Evolutionary conservation across 1,140 invertebrate species (phyloP).

Genomic region (Zaprionus vittiger): DNA sequence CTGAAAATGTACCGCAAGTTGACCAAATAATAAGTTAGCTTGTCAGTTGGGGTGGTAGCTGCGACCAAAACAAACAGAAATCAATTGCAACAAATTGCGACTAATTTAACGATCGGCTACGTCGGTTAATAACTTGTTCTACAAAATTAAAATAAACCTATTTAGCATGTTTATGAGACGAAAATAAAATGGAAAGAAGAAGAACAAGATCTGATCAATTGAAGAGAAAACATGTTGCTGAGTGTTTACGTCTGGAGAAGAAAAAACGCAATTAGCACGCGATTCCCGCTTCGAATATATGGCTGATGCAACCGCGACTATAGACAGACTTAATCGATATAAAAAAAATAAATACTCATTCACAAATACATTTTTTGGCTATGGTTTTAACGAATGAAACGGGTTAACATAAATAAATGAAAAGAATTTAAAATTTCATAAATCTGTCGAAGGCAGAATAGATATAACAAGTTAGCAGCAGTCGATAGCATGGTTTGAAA

Average conservation of each 20-base stretch:
- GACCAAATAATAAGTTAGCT: conserved; percentile 59
- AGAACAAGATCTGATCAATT: conserved; percentile 40
- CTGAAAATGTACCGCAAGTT: conserved; percentile 48
- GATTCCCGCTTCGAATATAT: conserved; percentile 15
- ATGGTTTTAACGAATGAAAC: conserved; percentile 11
- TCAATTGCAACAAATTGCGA: conserved; percentile 44
- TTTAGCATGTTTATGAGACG: conserved; percentile 36
- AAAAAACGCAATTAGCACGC: conserved; percentile 53
- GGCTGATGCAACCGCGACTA: conserved; percentile 2
- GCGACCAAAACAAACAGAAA: conserved; percentile 48
- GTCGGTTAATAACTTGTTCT: conserved; percentile 65
- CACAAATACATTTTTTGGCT: conserved; percentile 16
- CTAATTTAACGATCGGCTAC: conserved; percentile 28
- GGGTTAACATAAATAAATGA: conserved; percentile 25
- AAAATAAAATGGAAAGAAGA: conserved; percentile 33
- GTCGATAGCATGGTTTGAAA: too few species aligned
- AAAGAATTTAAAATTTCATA: conserved; percentile 20
- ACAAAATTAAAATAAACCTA: conserved; percentile 18
- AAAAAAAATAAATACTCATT: conserved; percentile 16
- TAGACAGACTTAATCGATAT: conserved; percentile 1
- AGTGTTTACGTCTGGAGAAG: conserved; percentile 35
- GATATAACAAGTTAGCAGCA: neutral
- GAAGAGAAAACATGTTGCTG: conserved; percentile 21
- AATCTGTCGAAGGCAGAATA: neutral
- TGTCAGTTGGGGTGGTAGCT: conserved; percentile 28